phyloP scores from a whole-genome alignment of 2,797 vertebrate species.

The Gadopsis marmoratus region DNA sequence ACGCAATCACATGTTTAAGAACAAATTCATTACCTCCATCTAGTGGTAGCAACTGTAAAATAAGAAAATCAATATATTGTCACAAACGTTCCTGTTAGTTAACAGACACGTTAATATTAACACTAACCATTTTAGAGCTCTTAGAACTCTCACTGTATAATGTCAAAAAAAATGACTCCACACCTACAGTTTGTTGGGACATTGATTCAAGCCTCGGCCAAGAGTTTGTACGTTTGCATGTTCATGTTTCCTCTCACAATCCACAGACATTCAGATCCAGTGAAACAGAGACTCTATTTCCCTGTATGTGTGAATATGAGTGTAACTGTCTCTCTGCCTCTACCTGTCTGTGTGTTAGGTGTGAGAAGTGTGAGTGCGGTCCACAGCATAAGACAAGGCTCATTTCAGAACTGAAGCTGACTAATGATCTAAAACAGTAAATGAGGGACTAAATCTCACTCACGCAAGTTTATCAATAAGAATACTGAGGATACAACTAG shows the following conservation, averaged over 20 bases:
- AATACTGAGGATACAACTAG: neutral
- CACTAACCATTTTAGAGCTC: neutral
- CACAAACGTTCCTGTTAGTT: neutral
- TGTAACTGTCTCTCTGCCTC: neutral
- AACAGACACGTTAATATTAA: neutral
- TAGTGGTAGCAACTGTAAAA: constrained; percentile 56
- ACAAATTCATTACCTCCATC: constrained; percentile 61
- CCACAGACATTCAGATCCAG: neutral
- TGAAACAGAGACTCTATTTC: neutral
- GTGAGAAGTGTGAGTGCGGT: neutral
- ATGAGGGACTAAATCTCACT: neutral
- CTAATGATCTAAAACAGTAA: neutral
- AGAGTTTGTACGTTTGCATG: neutral
- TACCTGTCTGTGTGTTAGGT: neutral
- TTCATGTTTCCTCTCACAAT: neutral
- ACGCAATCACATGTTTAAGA: neutral
- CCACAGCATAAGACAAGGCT: neutral
- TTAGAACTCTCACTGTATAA: neutral
- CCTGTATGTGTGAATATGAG: neutral
- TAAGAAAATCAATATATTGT: neutral
- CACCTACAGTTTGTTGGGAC: neutral
- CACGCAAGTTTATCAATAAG: constrained; percentile 10
- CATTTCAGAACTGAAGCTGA: neutral
- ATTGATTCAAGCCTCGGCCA: neutral
- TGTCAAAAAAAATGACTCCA: neutral